A percentile compares a stretch with the other conserved stretches of the same genome.
These are phyloP conservation scores for Lasioglossum zephyrum DNA, from an alignment of 2,888 invertebrate species.

Conservation along the genomic window DNA sequence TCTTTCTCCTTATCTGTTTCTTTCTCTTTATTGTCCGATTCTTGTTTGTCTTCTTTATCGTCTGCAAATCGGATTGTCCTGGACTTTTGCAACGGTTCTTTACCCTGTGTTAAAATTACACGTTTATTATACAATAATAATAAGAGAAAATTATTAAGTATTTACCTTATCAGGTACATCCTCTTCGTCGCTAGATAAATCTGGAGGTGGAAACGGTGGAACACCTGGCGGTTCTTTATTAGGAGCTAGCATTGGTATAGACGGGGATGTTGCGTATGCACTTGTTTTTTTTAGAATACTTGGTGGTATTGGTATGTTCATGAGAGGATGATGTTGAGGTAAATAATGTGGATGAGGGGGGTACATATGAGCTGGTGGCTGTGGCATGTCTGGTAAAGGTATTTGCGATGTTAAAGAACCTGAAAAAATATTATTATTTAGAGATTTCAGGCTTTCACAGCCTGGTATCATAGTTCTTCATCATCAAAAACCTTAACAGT, in stretches of 20 bases:
- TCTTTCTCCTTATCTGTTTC: conserved; percentile 81
- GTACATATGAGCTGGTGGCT: conserved; percentile 80
- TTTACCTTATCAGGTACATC: conserved; percentile 79
- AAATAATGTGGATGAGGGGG: conserved; percentile 80
- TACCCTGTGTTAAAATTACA: conserved; percentile 70
- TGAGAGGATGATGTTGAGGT: conserved; percentile 84
- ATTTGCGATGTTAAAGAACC: conserved; percentile 86
- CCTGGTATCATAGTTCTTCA: background rate
- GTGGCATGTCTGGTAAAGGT: conserved; percentile 85
- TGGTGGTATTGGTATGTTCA: conserved; percentile 87
- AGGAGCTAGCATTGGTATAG: conserved; percentile 75
- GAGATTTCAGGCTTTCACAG: background rate
- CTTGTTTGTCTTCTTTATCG: conserved; percentile 86
- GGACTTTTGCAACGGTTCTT: conserved; percentile 84
- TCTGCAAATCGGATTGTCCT: conserved; percentile 88
- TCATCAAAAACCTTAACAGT: background rate
- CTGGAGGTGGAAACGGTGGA: conserved; percentile 93
- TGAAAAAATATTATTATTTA: conserved; percentile 57
- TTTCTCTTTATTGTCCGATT: conserved; percentile 83
- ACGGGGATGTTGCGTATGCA: conserved; percentile 83
- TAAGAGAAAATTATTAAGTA: background rate
- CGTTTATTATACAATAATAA: conserved; percentile 34
- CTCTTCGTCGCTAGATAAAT: conserved; percentile 88
- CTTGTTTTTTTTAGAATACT: conserved; percentile 91
- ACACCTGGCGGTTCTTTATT: conserved; percentile 93